These are phyloP conservation scores for Hippopotamyrus pictus DNA, from an alignment of 2,797 vertebrate genomes.

Conservation along the genomic window DNA sequence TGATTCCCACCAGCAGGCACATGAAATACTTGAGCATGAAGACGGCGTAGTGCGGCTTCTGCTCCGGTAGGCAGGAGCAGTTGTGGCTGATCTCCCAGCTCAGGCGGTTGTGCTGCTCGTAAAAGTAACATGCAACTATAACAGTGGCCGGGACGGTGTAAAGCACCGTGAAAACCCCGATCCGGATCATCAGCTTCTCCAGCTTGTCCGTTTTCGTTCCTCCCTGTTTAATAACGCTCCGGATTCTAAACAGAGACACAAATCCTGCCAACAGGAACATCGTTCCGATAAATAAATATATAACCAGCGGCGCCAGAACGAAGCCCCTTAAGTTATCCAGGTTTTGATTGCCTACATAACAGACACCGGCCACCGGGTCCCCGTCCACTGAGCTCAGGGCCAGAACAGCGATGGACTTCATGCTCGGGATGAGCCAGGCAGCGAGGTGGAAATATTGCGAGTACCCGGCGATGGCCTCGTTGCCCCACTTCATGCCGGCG, in stretches of 20 bases:
- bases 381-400: slow-evolving; percentile 82
- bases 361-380: slow-evolving; percentile 78
- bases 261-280: slow-evolving; percentile 87
- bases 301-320: slow-evolving; percentile 77
- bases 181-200: slow-evolving; percentile 86
- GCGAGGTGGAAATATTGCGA: slow-evolving; percentile 81
- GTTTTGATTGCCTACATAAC: slow-evolving; percentile 82
- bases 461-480: slow-evolving; percentile 78
- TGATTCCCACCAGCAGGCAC: slow-evolving; percentile 89
- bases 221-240: slow-evolving; percentile 87
- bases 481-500: slow-evolving; percentile 83
- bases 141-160: slow-evolving; percentile 85
- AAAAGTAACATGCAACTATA: slow-evolving; percentile 87
- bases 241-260: slow-evolving; percentile 83
- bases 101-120: slow-evolving; percentile 84
- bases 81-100: slow-evolving; percentile 83
- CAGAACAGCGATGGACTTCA: slow-evolving; percentile 74
- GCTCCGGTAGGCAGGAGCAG: slow-evolving; percentile 74
- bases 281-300: slow-evolving; percentile 86
- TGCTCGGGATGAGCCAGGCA: slow-evolving; percentile 80
- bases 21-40: slow-evolving; percentile 97
- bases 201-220: slow-evolving; percentile 87
- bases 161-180: slow-evolving; percentile 83
- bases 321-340: slow-evolving; percentile 77
- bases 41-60: slow-evolving; percentile 80